Percentiles rank a stretch among this genome's conserved stretches.
phyloP scores from a whole-genome alignment of 1,140 invertebrate species.

The Teleopsis dalmanni region DNA sequence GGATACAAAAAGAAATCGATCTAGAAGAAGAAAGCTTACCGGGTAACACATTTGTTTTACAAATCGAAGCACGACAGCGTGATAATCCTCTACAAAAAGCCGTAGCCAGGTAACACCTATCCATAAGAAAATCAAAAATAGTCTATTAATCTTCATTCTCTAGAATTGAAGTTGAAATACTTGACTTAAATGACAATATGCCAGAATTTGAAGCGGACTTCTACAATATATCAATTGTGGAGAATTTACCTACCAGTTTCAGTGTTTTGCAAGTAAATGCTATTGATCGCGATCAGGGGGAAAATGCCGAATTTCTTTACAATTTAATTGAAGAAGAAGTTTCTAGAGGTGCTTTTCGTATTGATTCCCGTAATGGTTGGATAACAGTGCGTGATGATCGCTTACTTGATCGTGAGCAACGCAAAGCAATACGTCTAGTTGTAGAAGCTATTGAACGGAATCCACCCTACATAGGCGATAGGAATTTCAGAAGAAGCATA shows the following conservation, averaged over 20 bases:
- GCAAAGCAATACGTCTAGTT: slow-evolving; percentile 59
- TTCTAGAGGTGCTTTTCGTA: slow-evolving; percentile 64
- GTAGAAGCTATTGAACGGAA: slow-evolving; percentile 63
- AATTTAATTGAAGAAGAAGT: slow-evolving; percentile 57
- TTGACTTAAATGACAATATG: slow-evolving; percentile 76
- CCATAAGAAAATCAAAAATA: too few species aligned
- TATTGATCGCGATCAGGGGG: slow-evolving; percentile 68
- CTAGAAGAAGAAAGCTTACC: slow-evolving; percentile 62
- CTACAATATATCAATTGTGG: slow-evolving; percentile 86
- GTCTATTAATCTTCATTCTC: not conserved
- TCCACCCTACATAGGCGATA: slow-evolving; percentile 35
- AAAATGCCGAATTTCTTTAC: slow-evolving; percentile 77
- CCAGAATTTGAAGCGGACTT: slow-evolving; percentile 80
- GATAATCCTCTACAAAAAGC: slow-evolving; percentile 71
- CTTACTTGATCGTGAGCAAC: slow-evolving; percentile 69
- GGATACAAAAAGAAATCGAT: slow-evolving; percentile 70
- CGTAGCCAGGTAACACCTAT: slow-evolving; percentile 51
- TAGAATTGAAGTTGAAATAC: slow-evolving; percentile 66
- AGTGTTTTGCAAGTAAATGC: slow-evolving; percentile 76
- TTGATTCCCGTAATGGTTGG: slow-evolving; percentile 74
- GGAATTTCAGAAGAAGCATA: slow-evolving; percentile 30
- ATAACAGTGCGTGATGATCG: slow-evolving; percentile 72
- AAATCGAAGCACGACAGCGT: slow-evolving; percentile 67
- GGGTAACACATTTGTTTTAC: slow-evolving; percentile 65
- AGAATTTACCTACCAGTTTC: slow-evolving; percentile 81